A percentile compares a stretch with the other conserved stretches of the same genome.
These are phyloP conservation scores for Nomada goodeniana DNA, from an alignment of 2,888 invertebrate genomes.

Conservation along the genomic window DNA sequence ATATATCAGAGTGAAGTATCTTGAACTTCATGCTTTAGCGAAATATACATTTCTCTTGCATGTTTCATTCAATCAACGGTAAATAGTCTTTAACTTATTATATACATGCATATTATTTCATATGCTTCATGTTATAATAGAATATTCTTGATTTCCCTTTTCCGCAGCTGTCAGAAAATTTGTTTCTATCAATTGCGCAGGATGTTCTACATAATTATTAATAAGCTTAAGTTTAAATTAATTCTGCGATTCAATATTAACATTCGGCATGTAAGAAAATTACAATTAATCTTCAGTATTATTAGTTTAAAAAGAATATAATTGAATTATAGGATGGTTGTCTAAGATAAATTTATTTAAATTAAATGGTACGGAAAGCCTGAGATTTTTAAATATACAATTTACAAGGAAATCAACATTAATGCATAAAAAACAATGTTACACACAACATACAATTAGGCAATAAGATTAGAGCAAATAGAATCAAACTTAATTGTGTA, in stretches of 20 bases:
- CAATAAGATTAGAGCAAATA: slow-evolving; percentile 30
- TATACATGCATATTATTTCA: slow-evolving; percentile 9
- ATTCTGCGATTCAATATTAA: no score
- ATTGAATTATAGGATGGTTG: neutral
- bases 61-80: slow-evolving; percentile 20
- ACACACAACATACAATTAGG: slow-evolving; percentile 32
- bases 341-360: slow-evolving; percentile 16
- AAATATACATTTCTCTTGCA: slow-evolving; percentile 22
- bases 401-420: slow-evolving; percentile 19
- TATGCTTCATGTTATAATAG: neutral
- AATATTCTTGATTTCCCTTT: neutral
- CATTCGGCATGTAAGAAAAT: neutral
- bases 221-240: slow-evolving; percentile 9
- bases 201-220: neutral
- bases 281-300: neutral
- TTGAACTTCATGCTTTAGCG: slow-evolving; percentile 15
- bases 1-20: slow-evolving; percentile 24
- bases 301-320: neutral
- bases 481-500: slow-evolving; percentile 36
- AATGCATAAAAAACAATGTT: slow-evolving; percentile 15
- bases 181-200: slow-evolving; percentile 11
- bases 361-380: neutral
- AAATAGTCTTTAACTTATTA: neutral
- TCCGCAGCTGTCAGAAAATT: neutral
- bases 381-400: slow-evolving; percentile 6